A percentile compares a stretch with the other conserved stretches of the same genome.
phyloP scores from a whole-genome alignment of 2,888 invertebrate genomes.

The Empis livida region DNA sequence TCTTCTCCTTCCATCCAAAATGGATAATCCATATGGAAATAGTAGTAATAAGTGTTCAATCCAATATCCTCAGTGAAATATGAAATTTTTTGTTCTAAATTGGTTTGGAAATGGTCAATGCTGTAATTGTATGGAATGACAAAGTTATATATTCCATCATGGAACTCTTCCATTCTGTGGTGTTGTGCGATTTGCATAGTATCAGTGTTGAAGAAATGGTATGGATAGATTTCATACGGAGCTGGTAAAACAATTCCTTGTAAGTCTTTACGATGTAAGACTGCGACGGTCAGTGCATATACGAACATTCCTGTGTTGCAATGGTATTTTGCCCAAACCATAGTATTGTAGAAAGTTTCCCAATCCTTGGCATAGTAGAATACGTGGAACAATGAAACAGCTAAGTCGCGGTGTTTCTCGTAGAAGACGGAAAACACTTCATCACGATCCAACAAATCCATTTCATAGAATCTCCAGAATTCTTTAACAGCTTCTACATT shows the following conservation, averaged over 20 bases:
- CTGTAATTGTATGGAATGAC: constrained; percentile 46
- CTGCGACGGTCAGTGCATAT: constrained; percentile 44
- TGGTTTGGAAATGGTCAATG: constrained; percentile 38
- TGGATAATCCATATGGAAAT: constrained; percentile 47
- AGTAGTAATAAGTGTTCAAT: constrained; percentile 52
- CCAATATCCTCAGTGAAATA: constrained; percentile 62
- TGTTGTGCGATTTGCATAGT: constrained; percentile 31
- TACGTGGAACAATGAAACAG: constrained; percentile 46
- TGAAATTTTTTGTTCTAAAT: constrained; percentile 44
- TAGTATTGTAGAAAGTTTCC: constrained; percentile 51
- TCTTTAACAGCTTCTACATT: constrained; percentile 9
- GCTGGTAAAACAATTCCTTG: constrained; percentile 44
- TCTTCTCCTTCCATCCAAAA: constrained; percentile 48
- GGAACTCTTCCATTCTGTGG: constrained; percentile 2
- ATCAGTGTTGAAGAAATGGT: constrained; percentile 46
- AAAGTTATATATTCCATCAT: constrained; percentile 15
- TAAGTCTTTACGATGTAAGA: constrained; percentile 44
- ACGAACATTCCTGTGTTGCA: constrained; percentile 47
- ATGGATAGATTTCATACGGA: constrained; percentile 48
- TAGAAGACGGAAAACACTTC: constrained; percentile 11
- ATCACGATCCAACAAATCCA: constrained; percentile 4
- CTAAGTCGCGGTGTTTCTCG: constrained; percentile 19
- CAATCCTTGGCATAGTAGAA: constrained; percentile 54
- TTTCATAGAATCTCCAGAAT: constrained; percentile 6
- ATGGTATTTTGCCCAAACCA: constrained; percentile 47